These are phyloP conservation scores for Lepisosteus oculatus DNA, from an alignment of 2,113 vertebrate genomes.

Conservation along the genomic window DNA sequence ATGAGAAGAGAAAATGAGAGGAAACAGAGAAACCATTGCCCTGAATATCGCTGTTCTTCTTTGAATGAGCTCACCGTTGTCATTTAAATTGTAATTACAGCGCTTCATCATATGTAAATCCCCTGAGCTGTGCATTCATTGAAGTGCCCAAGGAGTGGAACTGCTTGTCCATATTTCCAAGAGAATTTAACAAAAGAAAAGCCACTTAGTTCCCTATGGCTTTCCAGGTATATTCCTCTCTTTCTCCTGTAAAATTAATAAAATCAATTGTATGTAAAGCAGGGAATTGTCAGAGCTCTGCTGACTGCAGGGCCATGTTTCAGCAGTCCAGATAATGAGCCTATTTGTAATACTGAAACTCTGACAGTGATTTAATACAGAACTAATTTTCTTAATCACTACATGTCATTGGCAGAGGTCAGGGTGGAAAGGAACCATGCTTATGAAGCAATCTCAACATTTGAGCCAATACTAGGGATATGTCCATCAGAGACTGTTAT, in stretches of 20 bases:
- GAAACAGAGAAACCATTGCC: too few species aligned
- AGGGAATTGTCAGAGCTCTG: conserved; percentile 13
- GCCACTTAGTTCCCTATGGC: not conserved
- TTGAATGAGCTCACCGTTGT: not conserved
- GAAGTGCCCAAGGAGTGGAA: not conserved
- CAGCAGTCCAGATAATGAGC: conserved; percentile 30
- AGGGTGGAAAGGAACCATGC: conserved; percentile 10
- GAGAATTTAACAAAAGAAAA: conserved; percentile 1
- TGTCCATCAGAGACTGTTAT: conserved; percentile 5
- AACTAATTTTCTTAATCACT: conserved; percentile 32
- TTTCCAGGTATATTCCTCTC: not conserved
- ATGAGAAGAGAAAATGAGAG: too few species aligned
- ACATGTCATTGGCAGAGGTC: conserved; percentile 34
- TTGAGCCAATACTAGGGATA: conserved; percentile 13
- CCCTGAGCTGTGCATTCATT: not conserved
- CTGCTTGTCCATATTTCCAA: not conserved
- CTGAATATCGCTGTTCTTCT: not conserved
- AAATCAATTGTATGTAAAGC: conserved; percentile 27
- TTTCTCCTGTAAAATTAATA: conserved; percentile 18
- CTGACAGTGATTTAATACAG: conserved; percentile 37
- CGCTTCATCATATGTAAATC: conserved; percentile 12
- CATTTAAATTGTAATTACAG: conserved; percentile 5
- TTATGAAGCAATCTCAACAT: conserved; percentile 14
- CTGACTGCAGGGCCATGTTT: conserved; percentile 26
- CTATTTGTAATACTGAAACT: conserved; percentile 31